A percentile compares a stretch with the other conserved stretches of the same genome.
Evolutionary conservation across 2,113 vertebrate genomes (phyloP).

Genomic region (human): DNA sequence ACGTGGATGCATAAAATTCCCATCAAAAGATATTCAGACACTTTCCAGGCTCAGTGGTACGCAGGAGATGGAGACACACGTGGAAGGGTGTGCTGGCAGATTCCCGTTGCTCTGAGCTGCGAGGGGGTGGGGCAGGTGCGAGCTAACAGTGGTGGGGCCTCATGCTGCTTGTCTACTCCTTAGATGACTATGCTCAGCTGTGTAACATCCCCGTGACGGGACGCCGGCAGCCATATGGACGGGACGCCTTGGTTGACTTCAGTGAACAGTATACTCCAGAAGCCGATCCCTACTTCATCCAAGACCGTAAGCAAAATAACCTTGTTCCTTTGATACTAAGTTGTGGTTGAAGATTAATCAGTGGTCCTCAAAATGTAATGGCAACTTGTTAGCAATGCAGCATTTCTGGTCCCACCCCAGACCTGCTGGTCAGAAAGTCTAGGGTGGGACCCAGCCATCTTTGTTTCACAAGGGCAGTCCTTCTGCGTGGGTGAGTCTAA

Average conservation of each 20-base stretch:
- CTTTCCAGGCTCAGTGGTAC: accelerated
- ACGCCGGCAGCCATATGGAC: constrained; percentile 89
- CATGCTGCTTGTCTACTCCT: neutral
- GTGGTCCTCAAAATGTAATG: neutral
- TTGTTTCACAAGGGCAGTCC: accelerated
- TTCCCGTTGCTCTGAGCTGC: accelerated
- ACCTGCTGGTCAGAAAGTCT: neutral
- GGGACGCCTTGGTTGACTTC: constrained; percentile 90
- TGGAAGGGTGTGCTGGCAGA: accelerated
- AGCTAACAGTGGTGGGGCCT: neutral
- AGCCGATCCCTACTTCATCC: constrained; percentile 86
- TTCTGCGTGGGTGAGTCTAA: accelerated
- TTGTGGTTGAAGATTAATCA: constrained; percentile 19
- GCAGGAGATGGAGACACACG: accelerated
- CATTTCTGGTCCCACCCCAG: too few species aligned
- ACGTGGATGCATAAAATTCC: accelerated
- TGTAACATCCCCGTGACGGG: constrained; percentile 91
- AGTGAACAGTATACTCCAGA: constrained; percentile 85
- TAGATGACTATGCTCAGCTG: constrained; percentile 93
- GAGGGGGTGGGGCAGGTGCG: accelerated
- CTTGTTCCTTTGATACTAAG: constrained; percentile 48
- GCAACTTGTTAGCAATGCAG: neutral
- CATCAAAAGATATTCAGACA: accelerated
- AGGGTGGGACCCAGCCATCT: neutral
- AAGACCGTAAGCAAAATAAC: constrained; percentile 88